Evolutionary conservation across 2,113 vertebrate genomes (phyloP), one percentile per base, ranked within the genome.

Genomic region (Puntigrus tetrazona): DNA sequence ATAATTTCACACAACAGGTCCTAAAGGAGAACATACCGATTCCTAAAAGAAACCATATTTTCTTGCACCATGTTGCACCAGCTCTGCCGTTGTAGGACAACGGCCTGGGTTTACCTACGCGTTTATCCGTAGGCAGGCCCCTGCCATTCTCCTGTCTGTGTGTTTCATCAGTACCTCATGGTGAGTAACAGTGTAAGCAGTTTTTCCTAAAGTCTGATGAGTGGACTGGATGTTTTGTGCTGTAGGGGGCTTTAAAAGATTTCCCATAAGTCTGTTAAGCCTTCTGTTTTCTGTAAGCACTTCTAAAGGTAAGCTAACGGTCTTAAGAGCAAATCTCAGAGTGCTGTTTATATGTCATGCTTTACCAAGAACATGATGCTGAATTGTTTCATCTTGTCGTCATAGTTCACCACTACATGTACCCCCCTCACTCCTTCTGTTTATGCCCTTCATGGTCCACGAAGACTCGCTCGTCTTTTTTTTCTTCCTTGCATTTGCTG

Each of bases 211-310:
- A 59, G 50, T 85, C 75, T 85, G 67, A 85, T 83, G 75, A 80
- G 36, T 85, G 84, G 57, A 83, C 31, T 73, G 36, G 67, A 45
- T 29, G 41, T 85, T 59, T 63, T 29, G 38, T 47, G 67, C 27
- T 29, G 55, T 29, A 36, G 25, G 34, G 78, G 55, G 55, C 73
- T 83, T 78, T 83, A 41, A 67, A 59, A 74, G 34, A 67, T 61
- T 18, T 69, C 65, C 80, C 79, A 72, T 10, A 59, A 47, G 84
- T 82, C 76, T 74, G 45, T 69, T 80, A 83, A 80, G 38, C 52
- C 75, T 74, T 85, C 65, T 87, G 65, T 72, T 87, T 85, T 81
- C 84, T 36, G 47, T 82, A 67, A 82, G 79, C 67, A 76, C 38
- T 76, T 25, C 13, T 52, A 77, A 45, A 82, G 31, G 72, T 63